Evolutionary conservation across 2,888 invertebrate species (phyloP).

Genomic region (Orthonychiurus folsomi): DNA sequence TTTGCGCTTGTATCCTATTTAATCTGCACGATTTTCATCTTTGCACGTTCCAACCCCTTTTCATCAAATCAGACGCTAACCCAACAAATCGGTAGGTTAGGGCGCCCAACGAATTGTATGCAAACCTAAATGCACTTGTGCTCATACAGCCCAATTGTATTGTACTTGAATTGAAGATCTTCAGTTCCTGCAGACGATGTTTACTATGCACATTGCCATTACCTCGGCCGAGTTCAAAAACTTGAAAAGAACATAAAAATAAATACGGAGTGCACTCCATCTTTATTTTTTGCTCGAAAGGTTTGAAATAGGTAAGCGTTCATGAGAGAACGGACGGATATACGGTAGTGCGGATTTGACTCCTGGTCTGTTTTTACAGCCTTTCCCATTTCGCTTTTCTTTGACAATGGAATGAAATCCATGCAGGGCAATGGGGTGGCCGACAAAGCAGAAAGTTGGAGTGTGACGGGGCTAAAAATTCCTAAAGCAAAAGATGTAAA

Average conservation of each 20-base stretch:
- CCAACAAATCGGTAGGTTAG: neutral
- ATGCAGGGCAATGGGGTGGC: neutral
- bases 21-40: constrained; percentile 12
- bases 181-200: too few relatives aligned
- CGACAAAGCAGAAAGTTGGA: neutral
- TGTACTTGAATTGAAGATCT: neutral
- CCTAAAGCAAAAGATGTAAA: too few relatives aligned
- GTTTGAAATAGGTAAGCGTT: too few relatives aligned
- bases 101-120: too few relatives aligned
- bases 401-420: neutral
- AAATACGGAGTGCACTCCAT: neutral
- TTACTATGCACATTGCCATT: neutral
- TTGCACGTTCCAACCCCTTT: constrained; percentile 2
- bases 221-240: neutral
- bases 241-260: neutral
- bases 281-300: too few relatives aligned
- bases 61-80: neutral
- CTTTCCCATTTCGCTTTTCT: neutral
- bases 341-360: neutral
- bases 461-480: too few relatives aligned
- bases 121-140: too few relatives aligned
- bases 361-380: neutral
- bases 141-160: neutral
- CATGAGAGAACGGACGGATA: neutral
- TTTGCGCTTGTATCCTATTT: neutral